phyloP scores from a whole-genome alignment of 2,113 vertebrate species.

The Pseudopipra pipra region DNA sequence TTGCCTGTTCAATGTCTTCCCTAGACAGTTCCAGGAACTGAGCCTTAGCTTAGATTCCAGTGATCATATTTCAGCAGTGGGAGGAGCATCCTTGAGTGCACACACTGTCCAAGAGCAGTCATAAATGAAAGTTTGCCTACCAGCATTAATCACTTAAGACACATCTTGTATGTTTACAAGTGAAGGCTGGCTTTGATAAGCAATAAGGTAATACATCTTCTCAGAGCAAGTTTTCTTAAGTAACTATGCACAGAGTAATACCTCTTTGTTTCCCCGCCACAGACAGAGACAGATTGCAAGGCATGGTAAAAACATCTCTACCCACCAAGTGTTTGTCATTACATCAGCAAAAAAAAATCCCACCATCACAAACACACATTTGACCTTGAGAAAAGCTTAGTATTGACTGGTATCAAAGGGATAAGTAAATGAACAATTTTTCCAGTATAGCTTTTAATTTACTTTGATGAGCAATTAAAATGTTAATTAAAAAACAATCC shows the following conservation, averaged over 20 bases:
- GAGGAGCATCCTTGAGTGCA: not conserved
- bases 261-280: not conserved
- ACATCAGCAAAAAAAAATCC: not conserved
- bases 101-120: not conserved
- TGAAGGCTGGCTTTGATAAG: not conserved
- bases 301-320: not conserved
- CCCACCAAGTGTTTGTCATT: not conserved
- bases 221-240: not conserved
- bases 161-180: not conserved
- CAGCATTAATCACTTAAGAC: not conserved
- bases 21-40: not conserved
- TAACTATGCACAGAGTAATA: not conserved
- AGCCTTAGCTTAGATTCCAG: not conserved
- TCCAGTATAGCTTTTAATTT: conserved; percentile 70
- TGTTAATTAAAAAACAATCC: conserved; percentile 80
- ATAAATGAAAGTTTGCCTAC: not conserved
- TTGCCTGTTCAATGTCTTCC: not conserved
- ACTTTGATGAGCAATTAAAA: conserved; percentile 79
- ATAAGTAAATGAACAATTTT: conserved; percentile 71
- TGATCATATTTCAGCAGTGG: not conserved
- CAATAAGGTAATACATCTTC: accelerated
- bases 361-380: not conserved
- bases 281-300: not conserved
- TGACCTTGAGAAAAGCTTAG: conserved; percentile 69
- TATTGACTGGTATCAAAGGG: conserved; percentile 65